A percentile compares a stretch with the other conserved stretches of the same genome.
Evolutionary conservation across 1,140 invertebrate genomes (phyloP).

Genomic region (Camponotus vicinus): DNA sequence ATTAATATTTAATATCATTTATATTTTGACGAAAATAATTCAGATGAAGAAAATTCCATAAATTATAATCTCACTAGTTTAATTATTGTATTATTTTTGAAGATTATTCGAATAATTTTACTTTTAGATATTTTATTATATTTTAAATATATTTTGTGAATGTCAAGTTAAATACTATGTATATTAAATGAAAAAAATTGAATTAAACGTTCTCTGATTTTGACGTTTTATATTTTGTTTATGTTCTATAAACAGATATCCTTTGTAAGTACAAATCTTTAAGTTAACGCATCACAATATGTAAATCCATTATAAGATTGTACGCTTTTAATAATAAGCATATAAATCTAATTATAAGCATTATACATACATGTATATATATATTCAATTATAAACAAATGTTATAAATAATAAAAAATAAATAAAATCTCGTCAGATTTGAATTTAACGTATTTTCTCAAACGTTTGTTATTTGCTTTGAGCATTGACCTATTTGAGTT

Average conservation of each 20-base stretch:
- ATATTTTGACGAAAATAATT: not conserved
- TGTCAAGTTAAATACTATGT: not conserved
- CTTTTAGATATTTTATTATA: not conserved
- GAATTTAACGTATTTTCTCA: not conserved
- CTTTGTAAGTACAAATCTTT: constrained; percentile 15
- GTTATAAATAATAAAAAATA: not conserved
- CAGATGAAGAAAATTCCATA: not conserved
- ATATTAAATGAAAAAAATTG: constrained; percentile 2
- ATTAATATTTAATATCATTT: not conserved
- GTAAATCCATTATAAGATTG: not conserved
- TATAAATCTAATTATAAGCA: not conserved
- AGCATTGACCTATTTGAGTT: not conserved
- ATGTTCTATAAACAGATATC: not conserved
- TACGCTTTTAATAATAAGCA: not conserved
- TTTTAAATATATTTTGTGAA: not conserved
- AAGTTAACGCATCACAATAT: not conserved
- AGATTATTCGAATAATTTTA: not conserved
- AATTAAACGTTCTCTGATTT: not conserved
- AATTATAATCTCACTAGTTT: not conserved
- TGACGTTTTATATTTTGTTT: constrained; percentile 14
- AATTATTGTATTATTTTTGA: not conserved
- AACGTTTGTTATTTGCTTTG: not conserved
- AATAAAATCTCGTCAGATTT: constrained; percentile 11
- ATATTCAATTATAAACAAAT: not conserved
- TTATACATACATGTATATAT: too few relatives aligned